Evolutionary conservation across 2,113 vertebrate genomes (phyloP).

Genomic region (Lepus timidus): DNA sequence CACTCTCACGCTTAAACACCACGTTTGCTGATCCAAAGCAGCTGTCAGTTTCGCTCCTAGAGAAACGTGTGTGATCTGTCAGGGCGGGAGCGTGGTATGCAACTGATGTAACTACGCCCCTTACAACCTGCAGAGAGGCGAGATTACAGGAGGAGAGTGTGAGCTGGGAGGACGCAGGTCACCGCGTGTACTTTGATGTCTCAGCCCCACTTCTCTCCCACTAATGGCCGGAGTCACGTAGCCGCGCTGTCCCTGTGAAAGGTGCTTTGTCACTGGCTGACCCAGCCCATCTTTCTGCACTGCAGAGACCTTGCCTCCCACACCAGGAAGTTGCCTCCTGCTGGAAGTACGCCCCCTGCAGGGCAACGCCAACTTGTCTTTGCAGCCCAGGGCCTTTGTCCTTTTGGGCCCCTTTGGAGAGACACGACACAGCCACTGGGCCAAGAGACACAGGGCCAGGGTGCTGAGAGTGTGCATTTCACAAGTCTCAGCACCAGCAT

Average conservation of each 20-base stretch:
- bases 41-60: constrained; percentile 10
- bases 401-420: not conserved
- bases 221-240: not conserved
- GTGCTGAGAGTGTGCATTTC: not conserved
- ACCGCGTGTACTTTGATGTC: not conserved
- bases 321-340: not conserved
- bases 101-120: not conserved
- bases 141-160: not conserved
- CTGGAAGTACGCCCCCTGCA: not conserved
- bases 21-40: not conserved
- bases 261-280: not conserved
- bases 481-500: not conserved
- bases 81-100: not conserved
- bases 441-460: rapidly evolving
- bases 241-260: not conserved
- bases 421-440: not conserved
- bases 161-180: not conserved
- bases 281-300: not conserved
- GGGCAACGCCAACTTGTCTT: not conserved
- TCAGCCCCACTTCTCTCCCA: not conserved
- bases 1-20: not conserved
- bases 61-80: not conserved
- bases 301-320: not conserved
- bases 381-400: not conserved
- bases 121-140: not conserved